Evolutionary conservation across 2,888 invertebrate genomes (phyloP), one percentile per base, ranked within the genome.

Genomic region (Panzeria rudis): DNA sequence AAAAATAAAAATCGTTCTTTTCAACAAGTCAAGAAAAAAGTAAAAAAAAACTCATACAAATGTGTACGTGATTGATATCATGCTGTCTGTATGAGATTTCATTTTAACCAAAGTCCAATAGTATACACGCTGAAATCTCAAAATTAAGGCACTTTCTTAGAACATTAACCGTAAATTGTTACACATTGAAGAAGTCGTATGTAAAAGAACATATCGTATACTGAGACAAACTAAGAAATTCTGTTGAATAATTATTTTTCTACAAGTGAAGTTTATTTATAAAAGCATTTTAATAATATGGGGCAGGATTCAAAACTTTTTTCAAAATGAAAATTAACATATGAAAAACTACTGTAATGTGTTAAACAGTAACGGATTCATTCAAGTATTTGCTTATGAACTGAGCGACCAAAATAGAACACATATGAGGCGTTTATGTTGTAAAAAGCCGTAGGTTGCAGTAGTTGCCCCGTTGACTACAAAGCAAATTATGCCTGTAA

Each of bases 121-220:
- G 2, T 41, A 23, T 23, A 9, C 64, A 72, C 15, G 64, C 20
- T 80, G 25, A 54, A 38, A 56, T 56, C 35, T 25, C 41, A 52
- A 68, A 77, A 68, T 77, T 54, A 47, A 80, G 44, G 3, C 47
- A 77, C 25, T 77, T 77, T 77, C 75, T 75, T 17, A 71, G 82
- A 83, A 76, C 82, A 72, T 71, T 83, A 76, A 77, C 71, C 82
- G 82, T 32, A 83, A 71, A 71, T 50, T 64, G 56, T 64, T 47
- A 64, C 56, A 71, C 32, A 69, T 23, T 23, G 11, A 29, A 64
- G 11, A 15, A 13, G 23, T 32, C 5, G 13, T 23, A 3, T 11
- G 29, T 25, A 17, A 56, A 32, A n/a, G 20, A 20, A n/a, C 1
- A 38, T 23, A 47, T 44, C 17, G 54, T 66, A 56, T 32, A 20